These are phyloP conservation scores for Solenopsis fugax DNA, from an alignment of 1,140 invertebrate species.

Conservation along the genomic window DNA sequence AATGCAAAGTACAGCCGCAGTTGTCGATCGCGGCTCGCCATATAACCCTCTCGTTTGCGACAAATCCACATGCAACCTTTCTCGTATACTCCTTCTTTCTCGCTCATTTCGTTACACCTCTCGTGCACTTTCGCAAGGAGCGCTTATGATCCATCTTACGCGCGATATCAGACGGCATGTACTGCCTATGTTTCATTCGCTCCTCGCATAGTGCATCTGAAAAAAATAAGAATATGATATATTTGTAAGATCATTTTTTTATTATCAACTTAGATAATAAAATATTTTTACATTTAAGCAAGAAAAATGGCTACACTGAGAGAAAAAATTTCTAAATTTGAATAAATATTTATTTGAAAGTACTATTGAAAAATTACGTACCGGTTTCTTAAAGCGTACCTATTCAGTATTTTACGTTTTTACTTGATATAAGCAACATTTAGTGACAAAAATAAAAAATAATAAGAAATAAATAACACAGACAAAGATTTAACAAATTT, in stretches of 20 bases:
- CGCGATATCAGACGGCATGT: not conserved
- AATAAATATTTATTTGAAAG: too few species aligned
- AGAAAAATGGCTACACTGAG: too few species aligned
- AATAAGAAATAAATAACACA: too few species aligned
- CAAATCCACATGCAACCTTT: constrained; percentile 52
- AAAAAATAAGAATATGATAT: not conserved
- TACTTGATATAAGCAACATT: too few species aligned
- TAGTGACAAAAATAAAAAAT: too few species aligned
- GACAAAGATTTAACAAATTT: too few species aligned
- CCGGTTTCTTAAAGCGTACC: too few species aligned
- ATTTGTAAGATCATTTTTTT: not conserved
- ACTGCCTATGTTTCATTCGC: not conserved
- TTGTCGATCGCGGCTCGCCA: constrained; percentile 70
- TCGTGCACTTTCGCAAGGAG: constrained; percentile 4
- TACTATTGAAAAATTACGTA: too few species aligned
- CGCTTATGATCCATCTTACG: not conserved
- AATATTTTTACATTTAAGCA: too few species aligned
- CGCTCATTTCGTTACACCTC: constrained; percentile 19
- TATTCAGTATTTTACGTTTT: too few species aligned
- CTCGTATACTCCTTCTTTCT: not conserved
- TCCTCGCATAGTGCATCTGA: not conserved
- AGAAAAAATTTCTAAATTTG: too few species aligned
- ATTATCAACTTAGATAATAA: not conserved
- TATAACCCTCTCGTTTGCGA: constrained; percentile 64
- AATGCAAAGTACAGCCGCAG: constrained; percentile 80